A percentile compares a stretch with the other conserved stretches of the same genome.
These are phyloP conservation scores for Drosophila mauritiana DNA, from an alignment of 1,140 invertebrate species.

Conservation along the genomic window DNA sequence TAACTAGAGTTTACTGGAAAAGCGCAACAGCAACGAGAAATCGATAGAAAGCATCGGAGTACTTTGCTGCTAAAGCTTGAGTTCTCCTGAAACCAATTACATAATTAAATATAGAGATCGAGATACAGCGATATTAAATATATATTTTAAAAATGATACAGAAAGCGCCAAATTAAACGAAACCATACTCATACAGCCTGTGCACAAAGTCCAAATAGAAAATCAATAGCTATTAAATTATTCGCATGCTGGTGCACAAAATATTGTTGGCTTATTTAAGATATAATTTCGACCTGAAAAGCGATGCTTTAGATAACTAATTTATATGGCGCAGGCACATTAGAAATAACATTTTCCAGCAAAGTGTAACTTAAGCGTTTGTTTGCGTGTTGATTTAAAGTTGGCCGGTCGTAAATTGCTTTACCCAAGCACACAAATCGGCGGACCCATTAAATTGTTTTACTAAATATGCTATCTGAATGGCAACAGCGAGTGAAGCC, in stretches of 20 bases:
- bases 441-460: slow-evolving; percentile 62
- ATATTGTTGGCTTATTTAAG: neutral
- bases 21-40: slow-evolving; percentile 15
- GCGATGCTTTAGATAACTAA: slow-evolving; percentile 13
- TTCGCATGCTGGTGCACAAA: neutral
- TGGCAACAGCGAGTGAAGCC: slow-evolving; percentile 18
- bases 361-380: slow-evolving; percentile 66
- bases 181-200: no score
- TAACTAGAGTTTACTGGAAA: slow-evolving; percentile 9
- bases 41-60: slow-evolving; percentile 17
- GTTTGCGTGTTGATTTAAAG: slow-evolving; percentile 62
- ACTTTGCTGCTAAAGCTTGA: neutral
- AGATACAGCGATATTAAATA: no score
- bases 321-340: slow-evolving; percentile 22
- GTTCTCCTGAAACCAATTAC: neutral
- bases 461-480: slow-evolving; percentile 66
- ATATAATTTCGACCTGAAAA: slow-evolving; percentile 7
- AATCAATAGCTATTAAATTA: neutral
- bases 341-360: slow-evolving; percentile 29
- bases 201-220: no score
- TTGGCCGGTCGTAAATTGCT: slow-evolving; percentile 52
- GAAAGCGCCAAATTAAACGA: no score
- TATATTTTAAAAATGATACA: no score
- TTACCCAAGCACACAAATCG: slow-evolving; percentile 24
- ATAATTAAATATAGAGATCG: neutral